Percentiles rank a stretch among this genome's conserved stretches.
Evolutionary conservation across 2,113 vertebrate species (phyloP).

Genomic region (Sigmodon hispidus): DNA sequence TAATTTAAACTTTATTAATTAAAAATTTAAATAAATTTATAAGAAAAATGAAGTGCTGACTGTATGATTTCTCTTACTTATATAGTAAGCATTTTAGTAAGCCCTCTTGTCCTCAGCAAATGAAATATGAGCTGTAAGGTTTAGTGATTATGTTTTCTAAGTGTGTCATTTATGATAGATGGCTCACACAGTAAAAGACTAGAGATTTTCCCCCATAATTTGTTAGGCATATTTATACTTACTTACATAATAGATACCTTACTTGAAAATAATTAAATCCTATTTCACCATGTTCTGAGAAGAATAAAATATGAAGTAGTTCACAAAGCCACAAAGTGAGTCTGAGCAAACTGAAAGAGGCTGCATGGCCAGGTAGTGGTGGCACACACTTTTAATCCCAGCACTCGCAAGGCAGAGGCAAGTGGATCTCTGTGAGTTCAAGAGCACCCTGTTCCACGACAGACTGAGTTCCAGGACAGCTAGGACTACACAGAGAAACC

Average conservation of each 20-base stretch:
- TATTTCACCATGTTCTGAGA: not conserved
- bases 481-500: not conserved
- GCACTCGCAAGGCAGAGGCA: not conserved
- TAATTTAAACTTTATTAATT: not conserved
- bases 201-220: not conserved
- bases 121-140: not conserved
- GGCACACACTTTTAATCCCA: not conserved
- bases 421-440: not conserved
- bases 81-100: not conserved
- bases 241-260: not conserved
- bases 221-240: not conserved
- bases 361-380: not conserved
- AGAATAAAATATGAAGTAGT: not conserved
- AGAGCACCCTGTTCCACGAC: not conserved
- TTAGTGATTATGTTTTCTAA: not conserved
- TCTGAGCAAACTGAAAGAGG: not conserved
- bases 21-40: slow-evolving; percentile 6
- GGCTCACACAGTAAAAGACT: not conserved
- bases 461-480: not conserved
- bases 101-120: not conserved
- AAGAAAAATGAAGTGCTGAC: not conserved
- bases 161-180: not conserved
- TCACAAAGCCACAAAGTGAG: not conserved
- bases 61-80: not conserved
- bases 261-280: not conserved